Percentiles rank a stretch among this genome's conserved stretches.
These are phyloP conservation scores for Coptodon rendalli DNA, from an alignment of 2,113 vertebrate genomes.

Conservation along the genomic window DNA sequence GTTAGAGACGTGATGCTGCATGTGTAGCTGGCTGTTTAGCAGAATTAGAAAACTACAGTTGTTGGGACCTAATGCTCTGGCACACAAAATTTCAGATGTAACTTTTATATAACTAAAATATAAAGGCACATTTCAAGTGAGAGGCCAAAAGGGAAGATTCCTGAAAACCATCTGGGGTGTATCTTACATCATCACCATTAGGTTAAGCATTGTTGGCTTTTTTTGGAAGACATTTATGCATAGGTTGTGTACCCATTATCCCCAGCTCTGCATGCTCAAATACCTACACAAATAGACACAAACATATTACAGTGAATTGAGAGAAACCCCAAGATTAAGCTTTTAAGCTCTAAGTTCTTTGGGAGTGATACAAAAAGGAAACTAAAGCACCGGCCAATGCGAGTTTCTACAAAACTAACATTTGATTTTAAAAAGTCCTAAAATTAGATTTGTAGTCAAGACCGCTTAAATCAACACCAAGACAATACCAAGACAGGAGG, in stretches of 20 bases:
- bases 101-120: not conserved
- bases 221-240: not conserved
- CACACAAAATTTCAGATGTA: not conserved
- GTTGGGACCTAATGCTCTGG: not conserved
- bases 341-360: not conserved
- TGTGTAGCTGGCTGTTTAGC: not conserved
- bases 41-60: not conserved
- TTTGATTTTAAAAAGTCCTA: fast-evolving
- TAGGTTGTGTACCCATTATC: not conserved
- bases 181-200: not conserved
- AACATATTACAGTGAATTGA: not conserved
- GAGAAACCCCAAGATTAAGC: not conserved
- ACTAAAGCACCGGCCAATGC: fast-evolving
- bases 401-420: not conserved
- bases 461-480: not conserved
- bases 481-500: not conserved
- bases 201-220: not conserved
- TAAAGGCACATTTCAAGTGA: not conserved
- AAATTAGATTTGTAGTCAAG: not conserved
- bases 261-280: not conserved
- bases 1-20: not conserved
- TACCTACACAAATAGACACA: not conserved
- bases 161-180: not conserved
- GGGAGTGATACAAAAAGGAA: not conserved
- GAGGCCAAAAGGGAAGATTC: not conserved